phyloP scores from a whole-genome alignment of 2,888 invertebrate species.

The Tenthredo notha region DNA sequence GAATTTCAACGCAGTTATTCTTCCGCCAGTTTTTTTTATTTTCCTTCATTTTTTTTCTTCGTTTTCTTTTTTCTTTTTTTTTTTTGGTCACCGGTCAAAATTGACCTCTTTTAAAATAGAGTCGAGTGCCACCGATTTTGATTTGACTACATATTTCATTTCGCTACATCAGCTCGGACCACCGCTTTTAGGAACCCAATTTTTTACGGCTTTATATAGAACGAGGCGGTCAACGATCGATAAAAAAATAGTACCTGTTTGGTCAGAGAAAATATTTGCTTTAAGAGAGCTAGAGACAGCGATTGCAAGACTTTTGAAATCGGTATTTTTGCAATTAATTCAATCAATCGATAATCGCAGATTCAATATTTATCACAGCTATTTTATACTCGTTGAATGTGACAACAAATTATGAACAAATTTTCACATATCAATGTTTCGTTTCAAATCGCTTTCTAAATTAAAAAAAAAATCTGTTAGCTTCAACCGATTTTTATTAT shows the following conservation, averaged over 20 bases:
- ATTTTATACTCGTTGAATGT: too few species aligned
- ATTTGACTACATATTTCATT: conserved; percentile 47
- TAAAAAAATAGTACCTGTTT: neutral
- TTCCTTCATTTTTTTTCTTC: too few species aligned
- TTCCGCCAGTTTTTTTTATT: neutral
- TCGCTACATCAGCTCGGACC: neutral
- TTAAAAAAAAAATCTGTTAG: too few species aligned
- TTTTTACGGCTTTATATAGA: neutral
- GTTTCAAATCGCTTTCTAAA: too few species aligned
- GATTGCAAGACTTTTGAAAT: neutral
- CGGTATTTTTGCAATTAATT: too few species aligned
- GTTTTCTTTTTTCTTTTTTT: neutral
- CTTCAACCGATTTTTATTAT: too few species aligned
- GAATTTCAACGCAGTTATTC: conserved; percentile 32
- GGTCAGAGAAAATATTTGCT: neutral
- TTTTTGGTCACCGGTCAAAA: conserved; percentile 7
- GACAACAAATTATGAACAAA: too few species aligned
- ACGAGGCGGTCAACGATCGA: neutral
- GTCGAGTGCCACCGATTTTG: conserved; percentile 23
- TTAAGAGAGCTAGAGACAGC: neutral
- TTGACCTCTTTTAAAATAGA: conserved; percentile 41
- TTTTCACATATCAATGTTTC: too few species aligned
- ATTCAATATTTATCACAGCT: too few species aligned
- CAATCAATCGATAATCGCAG: too few species aligned
- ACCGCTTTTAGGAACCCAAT: neutral